These are phyloP conservation scores for Drosophila ironensis DNA, from an alignment of 1,140 invertebrate species.

Conservation along the genomic window DNA sequence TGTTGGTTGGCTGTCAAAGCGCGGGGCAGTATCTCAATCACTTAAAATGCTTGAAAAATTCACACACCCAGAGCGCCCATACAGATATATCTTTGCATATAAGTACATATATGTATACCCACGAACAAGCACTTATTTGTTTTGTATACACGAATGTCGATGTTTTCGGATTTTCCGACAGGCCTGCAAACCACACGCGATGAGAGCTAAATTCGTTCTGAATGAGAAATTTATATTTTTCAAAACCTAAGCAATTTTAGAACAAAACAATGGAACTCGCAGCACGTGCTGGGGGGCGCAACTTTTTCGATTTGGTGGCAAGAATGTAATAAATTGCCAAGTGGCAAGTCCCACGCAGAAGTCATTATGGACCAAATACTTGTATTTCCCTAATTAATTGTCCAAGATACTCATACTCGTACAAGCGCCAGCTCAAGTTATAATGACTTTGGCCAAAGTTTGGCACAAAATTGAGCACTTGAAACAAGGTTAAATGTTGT, in stretches of 20 bases:
- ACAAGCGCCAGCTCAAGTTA: slow-evolving; percentile 37
- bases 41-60: slow-evolving; percentile 6
- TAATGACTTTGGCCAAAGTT: slow-evolving; percentile 32
- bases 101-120: background rate
- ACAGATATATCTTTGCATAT: background rate
- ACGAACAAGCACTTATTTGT: slow-evolving; percentile 3
- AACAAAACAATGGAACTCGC: background rate
- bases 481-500: background rate
- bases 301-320: slow-evolving; percentile 16
- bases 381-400: slow-evolving; percentile 55
- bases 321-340: slow-evolving; percentile 23
- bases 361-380: slow-evolving; percentile 13
- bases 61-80: background rate
- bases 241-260: background rate
- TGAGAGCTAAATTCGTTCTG: slow-evolving; percentile 16
- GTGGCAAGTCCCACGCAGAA: slow-evolving; percentile 11
- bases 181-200: slow-evolving; percentile 7
- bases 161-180: slow-evolving; percentile 2
- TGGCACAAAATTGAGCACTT: background rate
- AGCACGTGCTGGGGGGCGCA: slow-evolving; percentile 15
- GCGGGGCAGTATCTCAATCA: slow-evolving; percentile 7
- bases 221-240: background rate
- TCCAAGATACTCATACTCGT: slow-evolving; percentile 26
- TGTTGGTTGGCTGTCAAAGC: slow-evolving; percentile 1
- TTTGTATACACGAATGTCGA: background rate